A percentile compares a stretch with the other conserved stretches of the same genome.
Evolutionary conservation across 2,113 vertebrate genomes (phyloP).

Genomic region (Tragelaphus scriptus): DNA sequence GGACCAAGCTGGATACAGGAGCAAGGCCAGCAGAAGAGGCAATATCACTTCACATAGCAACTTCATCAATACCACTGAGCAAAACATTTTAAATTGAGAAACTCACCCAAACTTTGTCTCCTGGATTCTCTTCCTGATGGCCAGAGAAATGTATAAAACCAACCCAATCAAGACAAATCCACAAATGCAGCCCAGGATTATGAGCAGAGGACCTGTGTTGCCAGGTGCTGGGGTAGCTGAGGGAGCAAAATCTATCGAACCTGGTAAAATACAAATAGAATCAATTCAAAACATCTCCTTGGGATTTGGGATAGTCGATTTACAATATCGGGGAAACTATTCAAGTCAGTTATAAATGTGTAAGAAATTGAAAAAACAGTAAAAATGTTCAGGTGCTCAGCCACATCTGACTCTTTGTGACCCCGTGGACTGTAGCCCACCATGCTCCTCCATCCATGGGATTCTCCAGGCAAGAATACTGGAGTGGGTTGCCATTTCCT

Average conservation of each 20-base stretch:
- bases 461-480: neutral
- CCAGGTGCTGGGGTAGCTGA: conserved; percentile 82
- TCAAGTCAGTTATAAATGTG: neutral
- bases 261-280: conserved; percentile 57
- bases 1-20: neutral
- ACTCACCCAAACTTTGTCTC: conserved; percentile 88
- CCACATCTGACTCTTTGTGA: neutral
- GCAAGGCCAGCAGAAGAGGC: neutral
- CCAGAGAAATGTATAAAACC: conserved; percentile 81
- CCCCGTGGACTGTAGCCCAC: rapidly evolving
- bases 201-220: conserved; percentile 74
- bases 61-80: neutral
- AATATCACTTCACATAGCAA: rapidly evolving
- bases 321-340: neutral
- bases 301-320: neutral
- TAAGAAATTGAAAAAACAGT: neutral
- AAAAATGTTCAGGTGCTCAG: neutral
- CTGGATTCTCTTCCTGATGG: conserved; percentile 79
- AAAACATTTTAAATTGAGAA: neutral
- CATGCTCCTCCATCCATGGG: neutral
- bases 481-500: neutral
- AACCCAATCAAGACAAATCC: conserved; percentile 81
- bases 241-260: conserved; percentile 75
- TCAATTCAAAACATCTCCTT: neutral
- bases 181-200: conserved; percentile 85